Evolutionary conservation across 2,113 vertebrate species (phyloP), one percentile per base, ranked within the genome.

Genomic region (Entelurus aequoreus): DNA sequence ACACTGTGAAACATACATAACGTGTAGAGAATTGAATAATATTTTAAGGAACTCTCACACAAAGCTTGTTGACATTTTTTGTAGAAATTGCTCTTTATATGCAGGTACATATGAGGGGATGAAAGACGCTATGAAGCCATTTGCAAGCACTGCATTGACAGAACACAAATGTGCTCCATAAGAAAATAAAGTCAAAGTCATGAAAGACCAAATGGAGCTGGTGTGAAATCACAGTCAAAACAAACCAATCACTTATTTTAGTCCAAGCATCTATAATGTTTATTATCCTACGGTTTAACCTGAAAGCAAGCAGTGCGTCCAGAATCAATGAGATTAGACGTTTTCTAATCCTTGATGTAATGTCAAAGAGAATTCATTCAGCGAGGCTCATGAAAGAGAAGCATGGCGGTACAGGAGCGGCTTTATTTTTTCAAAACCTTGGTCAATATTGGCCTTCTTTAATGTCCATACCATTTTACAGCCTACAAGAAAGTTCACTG

Each of bases 281-380:
- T 67, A 3, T 65, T 28, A 68, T 59, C 69, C 66, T 69, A 63
- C 16, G 47, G 37, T 65, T 84, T 82, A 79, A 84, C 84, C 78
- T 74, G n/a, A 52, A 83, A 64, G 60, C 71, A 79, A 76, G 62
- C 57, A 69, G n/a, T 37, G 76, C 14, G 50, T 57, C 53, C 47
- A 51, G 60, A 71, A 72, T 62, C 68, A 54, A 68, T 52, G 53
- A 70, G 74, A 86, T 88, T 84, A 84, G 19, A 80, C 68, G 49
- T 28, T 28, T 28, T 28, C 3, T 84, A 81, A 88, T 84, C 77
- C 78, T 66, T 69, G 54, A 63, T 74, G 70, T 74, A 76, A 82
- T 76, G 66, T 86, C 63, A 79, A 66, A 72, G 53, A 73, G 44
- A 76, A 71, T 70, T 63, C 51, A 50, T 51, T 48, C 68, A 7